These are phyloP conservation scores for Pegea sp. DNA, from an alignment of 23 tunicate species.

Conservation along the genomic window DNA sequence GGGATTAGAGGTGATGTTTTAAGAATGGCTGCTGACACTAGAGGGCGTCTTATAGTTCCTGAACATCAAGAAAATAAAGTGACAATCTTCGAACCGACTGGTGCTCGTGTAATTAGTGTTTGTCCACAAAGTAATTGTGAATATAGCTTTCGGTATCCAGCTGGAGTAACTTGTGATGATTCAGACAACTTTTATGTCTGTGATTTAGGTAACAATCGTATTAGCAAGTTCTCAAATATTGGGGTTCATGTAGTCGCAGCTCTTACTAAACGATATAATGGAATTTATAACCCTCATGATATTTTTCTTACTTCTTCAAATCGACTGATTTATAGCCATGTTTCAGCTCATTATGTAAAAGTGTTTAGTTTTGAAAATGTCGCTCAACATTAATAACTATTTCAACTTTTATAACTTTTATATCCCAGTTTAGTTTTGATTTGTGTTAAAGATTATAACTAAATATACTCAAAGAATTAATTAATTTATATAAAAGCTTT, in stretches of 20 bases:
- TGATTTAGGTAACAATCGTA: conserved; percentile 40
- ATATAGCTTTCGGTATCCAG: conserved; percentile 31
- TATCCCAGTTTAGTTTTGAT: too few species aligned
- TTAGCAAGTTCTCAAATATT: conserved; percentile 16
- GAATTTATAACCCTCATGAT: conserved; percentile 50
- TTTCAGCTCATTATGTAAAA: background rate
- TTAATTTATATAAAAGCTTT: too few species aligned
- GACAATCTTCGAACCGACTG: conserved; percentile 12
- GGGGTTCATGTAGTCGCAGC: conserved; percentile 16
- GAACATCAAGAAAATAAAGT: conserved; percentile 34
- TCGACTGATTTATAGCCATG: background rate
- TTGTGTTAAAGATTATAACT: too few species aligned
- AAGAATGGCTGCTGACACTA: conserved; percentile 15
- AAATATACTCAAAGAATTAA: too few species aligned
- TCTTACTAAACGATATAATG: conserved; percentile 16
- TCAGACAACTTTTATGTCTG: conserved; percentile 39
- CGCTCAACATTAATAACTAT: too few species aligned
- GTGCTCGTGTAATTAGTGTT: conserved; percentile 4
- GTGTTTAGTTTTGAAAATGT: background rate
- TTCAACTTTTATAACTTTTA: too few species aligned
- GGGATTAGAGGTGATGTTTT: conserved; percentile 18
- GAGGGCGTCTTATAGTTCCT: conserved; percentile 34
- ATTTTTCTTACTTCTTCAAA: conserved; percentile 25
- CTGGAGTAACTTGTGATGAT: conserved; percentile 39
- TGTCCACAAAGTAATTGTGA: conserved; percentile 14